phyloP scores from a whole-genome alignment of 1,140 invertebrate species.

The Dendrolimus kikuchii region DNA sequence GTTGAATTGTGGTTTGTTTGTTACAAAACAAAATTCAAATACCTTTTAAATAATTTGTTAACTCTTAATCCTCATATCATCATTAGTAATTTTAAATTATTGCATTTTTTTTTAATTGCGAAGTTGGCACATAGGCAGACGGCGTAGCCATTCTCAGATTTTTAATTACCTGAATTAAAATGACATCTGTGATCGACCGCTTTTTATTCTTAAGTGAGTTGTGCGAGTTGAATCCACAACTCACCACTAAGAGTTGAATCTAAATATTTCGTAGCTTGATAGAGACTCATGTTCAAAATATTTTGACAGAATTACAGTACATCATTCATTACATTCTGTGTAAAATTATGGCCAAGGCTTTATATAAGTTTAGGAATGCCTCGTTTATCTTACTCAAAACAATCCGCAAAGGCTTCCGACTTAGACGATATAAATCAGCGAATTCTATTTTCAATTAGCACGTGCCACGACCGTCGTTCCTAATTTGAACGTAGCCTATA shows the following conservation, averaged over 20 bases:
- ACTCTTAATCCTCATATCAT: not conserved
- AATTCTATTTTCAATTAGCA: conserved; percentile 51
- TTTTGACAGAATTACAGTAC: not conserved
- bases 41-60: no score
- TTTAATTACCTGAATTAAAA: no score
- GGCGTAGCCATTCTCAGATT: no score
- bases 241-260: no score
- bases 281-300: no score
- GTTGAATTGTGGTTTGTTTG: not conserved
- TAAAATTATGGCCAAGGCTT: conserved; percentile 1
- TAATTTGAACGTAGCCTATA: conserved; percentile 62
- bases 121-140: not conserved
- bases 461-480: conserved; percentile 39
- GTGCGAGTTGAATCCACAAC: no score
- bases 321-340: not conserved
- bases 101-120: conserved; percentile 1
- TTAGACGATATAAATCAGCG: conserved; percentile 35
- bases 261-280: no score
- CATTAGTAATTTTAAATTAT: not conserved
- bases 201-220: no score
- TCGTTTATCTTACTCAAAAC: conserved; percentile 22
- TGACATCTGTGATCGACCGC: no score
- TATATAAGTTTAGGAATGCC: conserved; percentile 13
- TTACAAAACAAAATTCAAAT: no score
- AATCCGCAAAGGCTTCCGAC: conserved; percentile 22